Conservation (phyloP, 2,113 vertebrate genomes). For the Murina feae region DNA sequence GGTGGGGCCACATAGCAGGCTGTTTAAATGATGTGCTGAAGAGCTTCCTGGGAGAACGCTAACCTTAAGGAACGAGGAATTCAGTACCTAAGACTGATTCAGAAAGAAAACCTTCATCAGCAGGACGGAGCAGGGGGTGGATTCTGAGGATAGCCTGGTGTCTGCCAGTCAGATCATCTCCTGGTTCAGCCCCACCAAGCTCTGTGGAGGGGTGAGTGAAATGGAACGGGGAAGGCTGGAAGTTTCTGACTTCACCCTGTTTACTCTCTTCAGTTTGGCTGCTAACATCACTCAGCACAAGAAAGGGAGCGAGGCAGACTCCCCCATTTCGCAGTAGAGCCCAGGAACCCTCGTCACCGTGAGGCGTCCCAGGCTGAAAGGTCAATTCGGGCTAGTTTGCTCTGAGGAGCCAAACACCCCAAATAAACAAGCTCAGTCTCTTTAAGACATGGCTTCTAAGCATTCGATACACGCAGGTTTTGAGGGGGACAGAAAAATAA, state of each 20-base stretch:
- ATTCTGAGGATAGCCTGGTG: background rate
- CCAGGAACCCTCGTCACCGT: background rate
- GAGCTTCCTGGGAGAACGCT: background rate
- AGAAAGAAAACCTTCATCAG: background rate
- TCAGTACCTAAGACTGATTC: background rate
- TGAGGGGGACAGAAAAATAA: no score
- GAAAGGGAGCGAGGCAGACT: background rate
- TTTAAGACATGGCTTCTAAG: background rate
- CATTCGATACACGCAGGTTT: background rate
- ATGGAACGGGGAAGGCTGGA: no score
- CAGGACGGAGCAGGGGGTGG: background rate
- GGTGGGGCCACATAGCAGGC: background rate
- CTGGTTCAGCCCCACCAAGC: background rate
- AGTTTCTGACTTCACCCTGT: background rate
- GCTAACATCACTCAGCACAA: no score
- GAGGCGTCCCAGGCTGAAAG: background rate
- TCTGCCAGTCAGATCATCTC: background rate
- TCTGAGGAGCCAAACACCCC: background rate
- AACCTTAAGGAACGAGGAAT: background rate
- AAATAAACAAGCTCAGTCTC: background rate
- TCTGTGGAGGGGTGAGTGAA: background rate
- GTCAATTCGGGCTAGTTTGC: background rate
- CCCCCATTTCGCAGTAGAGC: background rate
- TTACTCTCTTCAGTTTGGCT: background rate
- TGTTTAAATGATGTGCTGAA: background rate